Conservation (phyloP, 2,888 invertebrate genomes). For the Augiades crinisus region DNA sequence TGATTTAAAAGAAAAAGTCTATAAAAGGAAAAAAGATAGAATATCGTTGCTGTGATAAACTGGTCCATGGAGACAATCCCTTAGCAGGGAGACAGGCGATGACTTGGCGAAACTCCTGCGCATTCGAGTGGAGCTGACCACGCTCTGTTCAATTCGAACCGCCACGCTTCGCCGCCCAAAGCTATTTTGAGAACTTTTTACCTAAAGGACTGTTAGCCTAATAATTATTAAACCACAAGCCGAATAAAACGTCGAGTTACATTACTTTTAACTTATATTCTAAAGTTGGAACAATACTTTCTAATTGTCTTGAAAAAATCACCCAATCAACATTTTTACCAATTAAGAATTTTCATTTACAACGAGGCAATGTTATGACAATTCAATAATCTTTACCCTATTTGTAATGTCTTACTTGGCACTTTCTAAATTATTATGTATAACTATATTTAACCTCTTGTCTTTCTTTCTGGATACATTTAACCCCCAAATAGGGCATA, state of each 20-base stretch:
- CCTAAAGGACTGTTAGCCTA: slow-evolving; percentile 31
- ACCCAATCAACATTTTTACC: too few relatives aligned
- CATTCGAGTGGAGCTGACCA: slow-evolving; percentile 55
- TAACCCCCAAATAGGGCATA: too few relatives aligned
- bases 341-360: too few relatives aligned
- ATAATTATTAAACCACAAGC: slow-evolving; percentile 28
- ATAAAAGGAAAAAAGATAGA: too few relatives aligned
- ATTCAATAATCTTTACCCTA: too few relatives aligned
- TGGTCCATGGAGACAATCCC: slow-evolving; percentile 1
- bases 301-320: neutral
- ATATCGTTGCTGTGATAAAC: neutral
- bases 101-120: slow-evolving; percentile 55
- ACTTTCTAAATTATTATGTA: too few relatives aligned
- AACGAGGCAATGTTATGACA: too few relatives aligned
- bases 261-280: neutral
- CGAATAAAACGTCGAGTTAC: slow-evolving; percentile 9
- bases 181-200: slow-evolving; percentile 46
- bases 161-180: slow-evolving; percentile 46
- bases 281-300: slow-evolving; percentile 1
- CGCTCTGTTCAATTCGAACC: slow-evolving; percentile 50
- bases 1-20: too few relatives aligned
- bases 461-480: too few relatives aligned
- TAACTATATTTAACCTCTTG: too few relatives aligned
- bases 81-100: slow-evolving; percentile 37
- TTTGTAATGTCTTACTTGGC: too few relatives aligned